Conservation (phyloP, 2,888 invertebrate species). For the Sphecodes monilicornis region DNA sequence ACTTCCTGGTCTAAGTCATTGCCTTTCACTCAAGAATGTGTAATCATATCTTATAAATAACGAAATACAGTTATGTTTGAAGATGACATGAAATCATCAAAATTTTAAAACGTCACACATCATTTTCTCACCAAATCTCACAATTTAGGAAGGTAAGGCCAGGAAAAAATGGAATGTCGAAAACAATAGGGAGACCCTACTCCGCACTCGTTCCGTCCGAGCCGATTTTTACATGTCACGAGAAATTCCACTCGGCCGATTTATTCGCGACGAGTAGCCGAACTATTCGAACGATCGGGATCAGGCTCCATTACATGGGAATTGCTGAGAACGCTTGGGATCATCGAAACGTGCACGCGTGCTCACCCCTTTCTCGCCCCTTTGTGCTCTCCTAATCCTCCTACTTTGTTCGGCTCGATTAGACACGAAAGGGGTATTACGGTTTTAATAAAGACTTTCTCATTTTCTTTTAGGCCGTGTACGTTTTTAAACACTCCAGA, state of each 20-base stretch:
- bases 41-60: too few relatives aligned
- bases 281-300: neutral
- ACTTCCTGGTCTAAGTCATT: too few relatives aligned
- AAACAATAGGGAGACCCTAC: too few relatives aligned
- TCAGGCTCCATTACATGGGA: neutral
- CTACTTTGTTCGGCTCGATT: constrained; percentile 1
- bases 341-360: neutral
- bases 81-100: too few relatives aligned
- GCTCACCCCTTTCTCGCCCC: neutral
- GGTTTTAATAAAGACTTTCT: constrained; percentile 7
- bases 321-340: neutral
- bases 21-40: too few relatives aligned
- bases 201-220: too few relatives aligned
- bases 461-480: neutral
- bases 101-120: too few relatives aligned
- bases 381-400: neutral
- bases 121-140: too few relatives aligned
- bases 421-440: constrained; percentile 8
- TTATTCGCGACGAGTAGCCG: constrained; percentile 13
- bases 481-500: neutral
- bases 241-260: neutral
- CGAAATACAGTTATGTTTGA: too few relatives aligned
- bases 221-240: constrained; percentile 10
- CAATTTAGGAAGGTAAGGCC: too few relatives aligned
- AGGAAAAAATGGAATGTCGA: too few relatives aligned